A percentile compares a stretch with the other conserved stretches of the same genome.
These are phyloP conservation scores for Cyphomyrmex costatus DNA, from an alignment of 1,140 invertebrate genomes.

Conservation along the genomic window DNA sequence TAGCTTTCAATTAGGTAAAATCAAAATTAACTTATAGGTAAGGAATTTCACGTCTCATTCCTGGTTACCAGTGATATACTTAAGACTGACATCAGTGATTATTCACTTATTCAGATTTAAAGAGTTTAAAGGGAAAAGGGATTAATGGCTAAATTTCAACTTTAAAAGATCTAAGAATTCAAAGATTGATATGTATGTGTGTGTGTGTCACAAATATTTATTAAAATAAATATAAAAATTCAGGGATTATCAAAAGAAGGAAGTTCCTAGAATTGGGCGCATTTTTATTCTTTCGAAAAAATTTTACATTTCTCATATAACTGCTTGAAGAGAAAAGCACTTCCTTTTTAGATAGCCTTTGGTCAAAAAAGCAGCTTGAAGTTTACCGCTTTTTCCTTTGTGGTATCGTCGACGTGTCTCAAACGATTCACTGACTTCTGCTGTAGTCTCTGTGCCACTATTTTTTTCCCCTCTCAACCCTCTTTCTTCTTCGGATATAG, in stretches of 20 bases:
- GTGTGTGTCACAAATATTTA: too few relatives aligned
- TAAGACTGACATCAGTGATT: too few relatives aligned
- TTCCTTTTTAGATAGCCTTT: conserved; percentile 66
- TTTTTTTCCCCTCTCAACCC: conserved; percentile 1
- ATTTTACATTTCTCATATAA: conserved; percentile 55
- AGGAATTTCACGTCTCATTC: too few relatives aligned
- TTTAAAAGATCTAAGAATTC: neutral
- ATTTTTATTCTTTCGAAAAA: conserved; percentile 26
- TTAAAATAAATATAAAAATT: neutral
- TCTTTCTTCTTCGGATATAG: conserved; percentile 5
- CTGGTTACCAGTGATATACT: too few relatives aligned
- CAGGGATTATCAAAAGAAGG: neutral
- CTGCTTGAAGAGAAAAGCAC: conserved; percentile 3
- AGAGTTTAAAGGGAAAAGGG: neutral
- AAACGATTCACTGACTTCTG: conserved; percentile 67
- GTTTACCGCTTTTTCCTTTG: conserved; percentile 78
- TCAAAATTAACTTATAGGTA: too few relatives aligned
- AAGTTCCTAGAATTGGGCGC: neutral
- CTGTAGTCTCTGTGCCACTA: conserved; percentile 40
- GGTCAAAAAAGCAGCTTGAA: conserved; percentile 78
- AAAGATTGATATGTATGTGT: neutral
- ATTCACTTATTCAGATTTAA: too few relatives aligned
- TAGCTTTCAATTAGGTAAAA: too few relatives aligned
- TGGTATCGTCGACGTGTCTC: conserved; percentile 71
- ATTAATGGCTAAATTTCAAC: neutral